Conservation (phyloP, 2,797 vertebrate species). For the Anableps anableps region DNA sequence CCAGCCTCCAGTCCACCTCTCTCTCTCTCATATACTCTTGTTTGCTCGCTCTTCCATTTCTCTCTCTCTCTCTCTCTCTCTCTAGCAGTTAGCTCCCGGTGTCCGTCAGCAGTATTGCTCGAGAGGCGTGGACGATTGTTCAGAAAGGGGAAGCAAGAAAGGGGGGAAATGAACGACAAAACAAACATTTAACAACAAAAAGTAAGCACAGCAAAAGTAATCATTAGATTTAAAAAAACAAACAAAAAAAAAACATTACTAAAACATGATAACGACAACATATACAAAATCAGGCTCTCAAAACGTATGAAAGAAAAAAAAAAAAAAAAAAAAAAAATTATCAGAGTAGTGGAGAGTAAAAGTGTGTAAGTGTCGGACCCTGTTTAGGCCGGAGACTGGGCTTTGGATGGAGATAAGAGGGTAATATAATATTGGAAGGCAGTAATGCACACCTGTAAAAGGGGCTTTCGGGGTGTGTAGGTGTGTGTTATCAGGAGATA, state of each 20-base stretch:
- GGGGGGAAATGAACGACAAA: slow-evolving; percentile 20
- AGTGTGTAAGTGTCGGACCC: slow-evolving; percentile 61
- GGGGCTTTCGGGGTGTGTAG: slow-evolving; percentile 32
- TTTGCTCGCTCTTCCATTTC: slow-evolving; percentile 46
- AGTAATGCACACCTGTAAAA: slow-evolving; percentile 57
- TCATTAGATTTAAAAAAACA: slow-evolving; percentile 35
- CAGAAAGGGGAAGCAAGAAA: slow-evolving; percentile 74
- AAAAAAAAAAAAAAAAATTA: slow-evolving; percentile 38
- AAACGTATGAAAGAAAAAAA: slow-evolving; percentile 49
- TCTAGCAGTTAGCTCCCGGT: slow-evolving; percentile 84
- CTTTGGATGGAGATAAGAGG: slow-evolving; percentile 55
- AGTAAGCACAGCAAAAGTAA: slow-evolving; percentile 66
- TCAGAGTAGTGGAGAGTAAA: slow-evolving; percentile 40
- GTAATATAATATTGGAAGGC: slow-evolving; percentile 53
- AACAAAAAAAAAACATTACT: slow-evolving; percentile 31
- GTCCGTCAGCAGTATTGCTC: slow-evolving; percentile 84
- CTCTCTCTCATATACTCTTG: slow-evolving; percentile 49
- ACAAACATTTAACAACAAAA: slow-evolving; percentile 34
- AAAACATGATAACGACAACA: slow-evolving; percentile 29
- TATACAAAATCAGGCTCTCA: slow-evolving; percentile 40
- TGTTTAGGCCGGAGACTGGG: slow-evolving; percentile 65
- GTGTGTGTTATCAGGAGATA: slow-evolving; percentile 45
- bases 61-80: slow-evolving; percentile 56
- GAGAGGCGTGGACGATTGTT: slow-evolving; percentile 81
- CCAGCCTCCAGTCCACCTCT: slow-evolving; percentile 86